Conservation (phyloP, 2,888 invertebrate genomes). For the Spodoptera littoralis region DNA sequence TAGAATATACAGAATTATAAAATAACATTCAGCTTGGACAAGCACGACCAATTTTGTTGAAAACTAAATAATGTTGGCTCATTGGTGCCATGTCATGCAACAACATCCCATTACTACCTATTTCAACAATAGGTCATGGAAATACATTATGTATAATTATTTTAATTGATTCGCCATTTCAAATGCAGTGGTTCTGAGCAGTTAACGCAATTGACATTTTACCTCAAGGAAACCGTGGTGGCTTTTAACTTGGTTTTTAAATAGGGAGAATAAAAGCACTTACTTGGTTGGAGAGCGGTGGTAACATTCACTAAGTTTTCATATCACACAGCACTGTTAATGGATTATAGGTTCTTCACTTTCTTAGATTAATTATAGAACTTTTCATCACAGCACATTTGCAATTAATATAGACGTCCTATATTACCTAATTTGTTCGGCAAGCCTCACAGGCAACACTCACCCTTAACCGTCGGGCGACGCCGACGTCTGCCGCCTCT, state of each 20-base stretch:
- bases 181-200: slow-evolving; percentile 10
- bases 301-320: too few species aligned
- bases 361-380: slow-evolving; percentile 39
- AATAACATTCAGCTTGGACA: slow-evolving; percentile 16
- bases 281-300: too few species aligned
- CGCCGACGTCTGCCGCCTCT: slow-evolving; percentile 11
- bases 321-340: too few species aligned
- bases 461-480: slow-evolving; percentile 14
- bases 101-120: slow-evolving; percentile 27
- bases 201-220: slow-evolving; percentile 23
- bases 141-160: slow-evolving; percentile 32
- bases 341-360: slow-evolving; percentile 15
- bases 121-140: slow-evolving; percentile 44
- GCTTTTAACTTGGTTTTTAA: neutral
- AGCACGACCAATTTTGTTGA: slow-evolving; percentile 5
- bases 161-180: slow-evolving; percentile 41
- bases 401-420: slow-evolving; percentile 44
- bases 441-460: slow-evolving; percentile 44
- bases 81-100: slow-evolving; percentile 21
- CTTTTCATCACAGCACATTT: slow-evolving; percentile 42
- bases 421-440: slow-evolving; percentile 43
- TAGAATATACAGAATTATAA: neutral
- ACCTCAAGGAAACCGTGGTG: slow-evolving; percentile 11
- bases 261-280: neutral
- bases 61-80: slow-evolving; percentile 6